Evolutionary conservation across 2,113 vertebrate genomes (phyloP).

Genomic region (Vimba vimba): DNA sequence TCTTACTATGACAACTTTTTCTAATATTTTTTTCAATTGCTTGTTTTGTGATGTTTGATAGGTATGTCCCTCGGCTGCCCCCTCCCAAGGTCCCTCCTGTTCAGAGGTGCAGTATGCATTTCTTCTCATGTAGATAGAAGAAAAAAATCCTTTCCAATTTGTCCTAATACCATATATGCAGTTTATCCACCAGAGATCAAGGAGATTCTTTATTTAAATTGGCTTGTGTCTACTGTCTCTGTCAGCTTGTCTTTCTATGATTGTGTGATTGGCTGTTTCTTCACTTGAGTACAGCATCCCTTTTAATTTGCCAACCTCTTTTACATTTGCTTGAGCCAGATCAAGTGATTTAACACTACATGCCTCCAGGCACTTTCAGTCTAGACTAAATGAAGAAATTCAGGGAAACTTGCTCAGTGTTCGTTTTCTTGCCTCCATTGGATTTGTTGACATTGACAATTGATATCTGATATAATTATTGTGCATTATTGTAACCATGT

Average conservation of each 20-base stretch:
- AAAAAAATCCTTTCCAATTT: not conserved
- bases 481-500: not conserved
- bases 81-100: slow-evolving; percentile 28
- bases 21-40: slow-evolving; percentile 18
- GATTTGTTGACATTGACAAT: not conserved
- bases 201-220: slow-evolving; percentile 34
- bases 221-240: slow-evolving; percentile 7
- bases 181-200: slow-evolving; percentile 41
- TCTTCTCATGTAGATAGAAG: not conserved
- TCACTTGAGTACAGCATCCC: not conserved
- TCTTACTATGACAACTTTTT: not conserved
- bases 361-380: not conserved
- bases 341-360: slow-evolving; percentile 14
- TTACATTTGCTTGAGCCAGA: not conserved
- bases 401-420: not conserved
- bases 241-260: not conserved
- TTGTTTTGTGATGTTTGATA: slow-evolving; percentile 47
- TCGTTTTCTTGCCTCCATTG: not conserved
- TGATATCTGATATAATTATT: not conserved
- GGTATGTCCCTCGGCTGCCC: slow-evolving; percentile 58
- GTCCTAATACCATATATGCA: not conserved
- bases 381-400: not conserved
- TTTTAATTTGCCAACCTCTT: slow-evolving; percentile 30
- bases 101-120: slow-evolving; percentile 47
- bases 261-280: not conserved